Base-by-base conservation (phyloP, 2,888 invertebrate genomes). In the Cephus pygmeus region DNA sequence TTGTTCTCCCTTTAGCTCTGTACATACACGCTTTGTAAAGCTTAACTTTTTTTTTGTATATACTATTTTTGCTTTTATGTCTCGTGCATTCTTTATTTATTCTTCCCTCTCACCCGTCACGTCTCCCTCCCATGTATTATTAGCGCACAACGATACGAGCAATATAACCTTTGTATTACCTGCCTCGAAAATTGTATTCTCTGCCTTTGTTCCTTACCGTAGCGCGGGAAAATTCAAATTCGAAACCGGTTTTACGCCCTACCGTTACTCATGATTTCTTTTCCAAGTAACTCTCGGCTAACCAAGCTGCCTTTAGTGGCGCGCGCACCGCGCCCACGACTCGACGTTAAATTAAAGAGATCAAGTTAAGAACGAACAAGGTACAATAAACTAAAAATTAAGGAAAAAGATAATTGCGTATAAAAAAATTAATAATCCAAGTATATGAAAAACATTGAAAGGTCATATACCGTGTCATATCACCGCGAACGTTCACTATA, bases 1-100 rank as follows among this genome's bases (percentile, higher is more conserved):
- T 56, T 56, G 56, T 56, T 56, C 56, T 56, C 56, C 23, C 56
- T 56, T 85, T 87, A 87, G 78, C 85, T 87, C 84, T 86, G 85
- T 85, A 89, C 82, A 85, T 56, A 56, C 23, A 9, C 56, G 56
- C 56, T 9, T 56, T 23, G 56, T 56, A 23, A 56, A 23, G 56
- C 56, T 35, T 12, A 12, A 35, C 35, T 56, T 56, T 56, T 40
- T 9, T 15, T 56, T 56, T 56, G 40, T 56, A 56, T 56, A 56
- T 56, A 56, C 23, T 56, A 56, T 23, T 56, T 56, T 56, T 56
- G 56, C 56, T 23, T 56, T 56, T 56, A 9, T 23, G 56, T 56
- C 56, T 56, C 56, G 56, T 56, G 56, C 56, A 71, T 71, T 12
- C 9, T 71, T 71, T 71, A 9, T 71, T 71, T 71, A 33, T 30